Conservation (phyloP, 2,888 invertebrate species). For the Torymus tubicola region DNA sequence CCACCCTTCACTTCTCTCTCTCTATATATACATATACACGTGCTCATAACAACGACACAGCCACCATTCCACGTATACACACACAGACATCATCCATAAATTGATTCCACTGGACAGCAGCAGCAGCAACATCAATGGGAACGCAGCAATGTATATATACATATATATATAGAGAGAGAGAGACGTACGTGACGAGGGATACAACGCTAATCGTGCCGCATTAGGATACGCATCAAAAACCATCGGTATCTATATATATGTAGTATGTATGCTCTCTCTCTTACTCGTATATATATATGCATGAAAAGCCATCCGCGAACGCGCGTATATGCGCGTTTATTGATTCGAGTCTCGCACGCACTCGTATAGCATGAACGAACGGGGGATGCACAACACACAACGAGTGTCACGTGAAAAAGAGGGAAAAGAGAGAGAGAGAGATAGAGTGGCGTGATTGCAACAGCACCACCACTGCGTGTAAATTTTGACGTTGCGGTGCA, state of each 20-base stretch:
- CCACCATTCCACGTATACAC: not conserved
- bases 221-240: slow-evolving; percentile 36
- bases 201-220: slow-evolving; percentile 42
- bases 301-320: too few species aligned
- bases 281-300: not conserved
- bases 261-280: not conserved
- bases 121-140: too few species aligned
- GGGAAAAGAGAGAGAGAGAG: not conserved
- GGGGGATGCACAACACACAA: not conserved
- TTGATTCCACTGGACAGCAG: slow-evolving; percentile 21
- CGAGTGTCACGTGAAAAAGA: slow-evolving; percentile 9
- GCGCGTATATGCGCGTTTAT: slow-evolving; percentile 17
- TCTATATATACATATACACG: not conserved
- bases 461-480: slow-evolving; percentile 3
- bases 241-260: too few species aligned
- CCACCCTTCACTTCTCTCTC: not conserved
- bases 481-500: slow-evolving; percentile 33
- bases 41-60: not conserved
- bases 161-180: too few species aligned
- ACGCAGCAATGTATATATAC: too few species aligned
- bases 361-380: not conserved
- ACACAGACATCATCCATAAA: slow-evolving; percentile 8
- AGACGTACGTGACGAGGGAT: slow-evolving; percentile 32
- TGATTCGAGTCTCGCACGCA: slow-evolving; percentile 20
- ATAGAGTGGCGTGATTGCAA: too few species aligned